Evolutionary conservation across 2,113 vertebrate species (phyloP).

Genomic region (Vidua chalybeata): DNA sequence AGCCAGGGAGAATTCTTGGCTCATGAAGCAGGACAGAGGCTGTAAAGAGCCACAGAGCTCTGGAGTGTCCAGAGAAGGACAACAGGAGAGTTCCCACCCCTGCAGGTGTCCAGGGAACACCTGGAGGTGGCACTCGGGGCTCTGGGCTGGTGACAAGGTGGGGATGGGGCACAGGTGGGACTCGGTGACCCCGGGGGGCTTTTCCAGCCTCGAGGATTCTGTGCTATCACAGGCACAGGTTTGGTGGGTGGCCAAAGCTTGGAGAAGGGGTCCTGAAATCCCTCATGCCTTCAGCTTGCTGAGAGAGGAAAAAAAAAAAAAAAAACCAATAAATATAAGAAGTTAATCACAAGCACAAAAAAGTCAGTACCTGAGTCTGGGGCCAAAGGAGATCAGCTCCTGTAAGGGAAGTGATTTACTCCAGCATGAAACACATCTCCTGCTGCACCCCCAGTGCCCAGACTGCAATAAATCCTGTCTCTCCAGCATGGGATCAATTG

Average conservation of each 20-base stretch:
- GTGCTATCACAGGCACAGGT: background rate
- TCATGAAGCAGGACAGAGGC: background rate
- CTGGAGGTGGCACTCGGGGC: background rate
- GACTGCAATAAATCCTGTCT: background rate
- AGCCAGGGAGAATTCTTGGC: background rate
- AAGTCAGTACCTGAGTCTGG: background rate
- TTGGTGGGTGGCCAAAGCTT: background rate
- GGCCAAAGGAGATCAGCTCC: background rate
- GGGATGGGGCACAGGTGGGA: rapidly evolving
- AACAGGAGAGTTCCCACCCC: background rate
- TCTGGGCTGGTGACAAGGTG: background rate
- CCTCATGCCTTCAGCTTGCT: background rate
- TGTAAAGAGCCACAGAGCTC: background rate
- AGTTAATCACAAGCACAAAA: background rate
- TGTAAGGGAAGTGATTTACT: background rate
- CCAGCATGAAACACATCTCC: background rate
- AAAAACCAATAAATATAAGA: rapidly evolving
- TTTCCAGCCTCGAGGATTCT: background rate
- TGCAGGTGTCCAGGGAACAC: background rate
- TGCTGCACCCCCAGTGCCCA: background rate
- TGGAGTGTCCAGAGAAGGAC: background rate
- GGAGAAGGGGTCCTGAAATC: background rate
- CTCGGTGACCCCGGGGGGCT: background rate
- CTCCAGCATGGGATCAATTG: background rate
- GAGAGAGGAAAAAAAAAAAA: background rate